Evolutionary conservation across 2,113 vertebrate genomes (phyloP).

Genomic region (Regulus satrapa): DNA sequence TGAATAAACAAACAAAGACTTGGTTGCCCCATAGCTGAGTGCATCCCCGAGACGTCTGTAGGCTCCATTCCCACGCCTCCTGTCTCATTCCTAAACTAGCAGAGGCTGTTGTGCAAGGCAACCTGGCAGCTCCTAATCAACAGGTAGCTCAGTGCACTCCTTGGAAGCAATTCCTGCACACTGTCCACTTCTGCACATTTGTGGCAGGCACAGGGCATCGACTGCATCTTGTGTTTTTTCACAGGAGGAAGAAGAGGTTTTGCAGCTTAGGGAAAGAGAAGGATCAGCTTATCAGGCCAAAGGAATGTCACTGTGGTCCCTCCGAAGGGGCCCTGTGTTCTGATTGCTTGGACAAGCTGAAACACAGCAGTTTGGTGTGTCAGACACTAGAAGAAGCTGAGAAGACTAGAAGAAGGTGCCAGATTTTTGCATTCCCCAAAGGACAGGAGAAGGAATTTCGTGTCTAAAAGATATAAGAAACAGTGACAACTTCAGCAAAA

Average conservation of each 20-base stretch:
- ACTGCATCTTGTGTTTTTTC: background rate
- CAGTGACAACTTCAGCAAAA: background rate
- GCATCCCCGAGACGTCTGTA: background rate
- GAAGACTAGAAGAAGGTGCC: background rate
- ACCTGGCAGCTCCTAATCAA: background rate
- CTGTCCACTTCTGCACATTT: background rate
- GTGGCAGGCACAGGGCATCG: background rate
- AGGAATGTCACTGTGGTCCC: background rate
- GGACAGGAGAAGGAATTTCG: background rate
- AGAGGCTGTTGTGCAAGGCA: constrained; percentile 51
- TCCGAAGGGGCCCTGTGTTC: background rate
- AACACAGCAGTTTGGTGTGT: background rate
- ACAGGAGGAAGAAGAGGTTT: background rate
- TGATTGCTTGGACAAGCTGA: background rate
- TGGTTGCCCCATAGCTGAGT: background rate
- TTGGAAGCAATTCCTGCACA: background rate
- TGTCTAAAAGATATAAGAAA: background rate
- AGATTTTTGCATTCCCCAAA: background rate
- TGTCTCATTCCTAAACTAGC: constrained; percentile 47
- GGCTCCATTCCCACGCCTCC: constrained; percentile 52
- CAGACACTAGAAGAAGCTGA: background rate
- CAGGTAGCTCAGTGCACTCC: background rate
- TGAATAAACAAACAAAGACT: constrained; percentile 55
- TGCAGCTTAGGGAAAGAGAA: background rate
- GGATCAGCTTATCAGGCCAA: background rate